A percentile compares a stretch with the other conserved stretches of the same genome.
Conservation (phyloP, 1,140 invertebrate species). For the Hermetia illucens region DNA sequence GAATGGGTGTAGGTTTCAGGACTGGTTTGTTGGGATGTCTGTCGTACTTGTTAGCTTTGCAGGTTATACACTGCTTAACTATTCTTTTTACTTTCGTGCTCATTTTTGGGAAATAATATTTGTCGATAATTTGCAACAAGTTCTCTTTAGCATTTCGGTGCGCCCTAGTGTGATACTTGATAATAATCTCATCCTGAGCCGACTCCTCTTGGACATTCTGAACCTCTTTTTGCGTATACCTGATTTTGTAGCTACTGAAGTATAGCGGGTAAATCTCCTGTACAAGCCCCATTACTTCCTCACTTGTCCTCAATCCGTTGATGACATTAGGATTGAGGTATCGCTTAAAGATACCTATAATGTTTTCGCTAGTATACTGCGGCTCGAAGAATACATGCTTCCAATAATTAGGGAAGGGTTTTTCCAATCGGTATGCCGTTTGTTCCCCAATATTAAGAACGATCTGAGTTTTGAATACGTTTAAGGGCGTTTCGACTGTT, state of each 20-base stretch:
- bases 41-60: slow-evolving; percentile 6
- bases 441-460: no score
- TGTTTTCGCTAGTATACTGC: neutral
- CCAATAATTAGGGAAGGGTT: no score
- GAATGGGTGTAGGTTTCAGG: slow-evolving; percentile 7
- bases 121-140: slow-evolving; percentile 4
- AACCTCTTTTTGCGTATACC: slow-evolving; percentile 5
- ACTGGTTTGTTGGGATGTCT: slow-evolving; percentile 3
- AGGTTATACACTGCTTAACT: slow-evolving; percentile 4
- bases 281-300: slow-evolving; percentile 5
- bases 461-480: no score
- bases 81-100: slow-evolving; percentile 1
- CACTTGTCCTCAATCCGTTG: slow-evolving; percentile 5
- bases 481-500: no score
- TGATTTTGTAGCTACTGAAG: slow-evolving; percentile 6
- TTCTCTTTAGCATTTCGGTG: slow-evolving; percentile 7
- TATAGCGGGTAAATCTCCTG: slow-evolving; percentile 6
- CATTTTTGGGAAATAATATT: slow-evolving; percentile 6
- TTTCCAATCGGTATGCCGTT: no score
- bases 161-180: slow-evolving; percentile 5
- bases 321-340: slow-evolving; percentile 6
- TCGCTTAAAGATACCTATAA: slow-evolving; percentile 6
- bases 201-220: neutral
- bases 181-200: slow-evolving; percentile 3
- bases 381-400: neutral